phyloP scores from a whole-genome alignment of 92 coral and sea anemone genomes.

The Isaurus tuberculatus region DNA sequence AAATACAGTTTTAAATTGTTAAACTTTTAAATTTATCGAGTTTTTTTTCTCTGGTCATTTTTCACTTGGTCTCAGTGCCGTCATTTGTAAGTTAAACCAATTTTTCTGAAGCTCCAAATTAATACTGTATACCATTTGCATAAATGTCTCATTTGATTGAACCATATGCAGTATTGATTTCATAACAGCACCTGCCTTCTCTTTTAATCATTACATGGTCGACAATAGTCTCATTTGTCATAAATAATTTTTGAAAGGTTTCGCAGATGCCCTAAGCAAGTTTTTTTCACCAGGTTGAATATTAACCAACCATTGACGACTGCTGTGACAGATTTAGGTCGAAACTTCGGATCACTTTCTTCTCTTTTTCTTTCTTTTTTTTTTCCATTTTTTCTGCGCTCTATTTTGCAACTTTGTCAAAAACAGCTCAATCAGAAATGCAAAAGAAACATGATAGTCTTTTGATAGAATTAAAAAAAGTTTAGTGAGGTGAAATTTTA shows the following conservation, averaged over 20 bases:
- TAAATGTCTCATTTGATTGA: background rate
- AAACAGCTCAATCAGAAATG: background rate
- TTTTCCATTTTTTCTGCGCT: background rate
- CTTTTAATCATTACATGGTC: background rate
- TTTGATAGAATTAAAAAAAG: conserved; percentile 11
- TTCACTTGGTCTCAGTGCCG: background rate
- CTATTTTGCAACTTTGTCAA: background rate
- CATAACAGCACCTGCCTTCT: conserved; percentile 25
- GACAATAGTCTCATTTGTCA: conserved; percentile 31
- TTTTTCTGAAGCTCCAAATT: background rate
- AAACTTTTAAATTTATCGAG: no score
- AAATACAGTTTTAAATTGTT: no score
- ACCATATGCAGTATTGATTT: conserved; percentile 19
- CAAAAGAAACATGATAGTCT: conserved; percentile 4
- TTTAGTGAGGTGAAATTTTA: background rate
- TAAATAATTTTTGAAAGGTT: conserved; percentile 13
- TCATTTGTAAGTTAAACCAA: background rate
- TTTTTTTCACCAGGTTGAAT: background rate
- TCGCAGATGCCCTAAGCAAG: conserved; percentile 3
- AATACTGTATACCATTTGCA: background rate
- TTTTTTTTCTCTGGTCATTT: no score
- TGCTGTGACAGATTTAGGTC: no score
- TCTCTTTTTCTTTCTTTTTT: background rate
- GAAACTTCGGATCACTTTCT: background rate
- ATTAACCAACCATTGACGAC: background rate